Conservation (phyloP, 2,113 vertebrate species). For the Leuciscus idus region DNA sequence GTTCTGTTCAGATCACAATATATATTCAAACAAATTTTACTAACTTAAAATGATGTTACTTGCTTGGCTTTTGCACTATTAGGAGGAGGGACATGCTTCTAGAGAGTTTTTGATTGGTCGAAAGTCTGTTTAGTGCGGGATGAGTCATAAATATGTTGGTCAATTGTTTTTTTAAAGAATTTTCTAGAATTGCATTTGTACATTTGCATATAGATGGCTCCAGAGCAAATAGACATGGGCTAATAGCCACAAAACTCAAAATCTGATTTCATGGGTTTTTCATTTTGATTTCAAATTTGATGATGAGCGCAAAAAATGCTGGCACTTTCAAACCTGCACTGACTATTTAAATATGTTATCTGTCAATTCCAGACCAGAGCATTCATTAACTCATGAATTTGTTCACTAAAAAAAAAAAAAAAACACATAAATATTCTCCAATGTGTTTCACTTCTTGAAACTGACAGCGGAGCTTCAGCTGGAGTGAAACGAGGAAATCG, state of each 20-base stretch:
- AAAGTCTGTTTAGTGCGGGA: not conserved
- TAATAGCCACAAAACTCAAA: not conserved
- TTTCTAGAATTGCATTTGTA: not conserved
- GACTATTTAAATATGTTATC: not conserved
- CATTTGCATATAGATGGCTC: not conserved
- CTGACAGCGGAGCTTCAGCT: not conserved
- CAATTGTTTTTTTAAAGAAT: no score
- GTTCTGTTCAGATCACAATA: not conserved
- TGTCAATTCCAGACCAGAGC: not conserved
- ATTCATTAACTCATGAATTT: not conserved
- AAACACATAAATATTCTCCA: not conserved
- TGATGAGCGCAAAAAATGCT: not conserved
- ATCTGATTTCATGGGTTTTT: not conserved
- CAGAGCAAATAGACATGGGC: not conserved
- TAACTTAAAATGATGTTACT: not conserved
- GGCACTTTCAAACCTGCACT: not conserved
- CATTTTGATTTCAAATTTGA: not conserved
- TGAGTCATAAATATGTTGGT: not conserved
- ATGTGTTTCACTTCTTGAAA: not conserved
- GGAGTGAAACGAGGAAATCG: not conserved
- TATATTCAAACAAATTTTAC: not conserved
- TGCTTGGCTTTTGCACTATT: not conserved
- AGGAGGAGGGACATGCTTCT: not conserved
- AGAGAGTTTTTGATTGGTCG: not conserved
- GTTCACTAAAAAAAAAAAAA: not conserved